Evolutionary conservation across 37 sponge, comb jelly and placozoan genomes (phyloP).

Genomic region (Dysidea cf. avara): DNA sequence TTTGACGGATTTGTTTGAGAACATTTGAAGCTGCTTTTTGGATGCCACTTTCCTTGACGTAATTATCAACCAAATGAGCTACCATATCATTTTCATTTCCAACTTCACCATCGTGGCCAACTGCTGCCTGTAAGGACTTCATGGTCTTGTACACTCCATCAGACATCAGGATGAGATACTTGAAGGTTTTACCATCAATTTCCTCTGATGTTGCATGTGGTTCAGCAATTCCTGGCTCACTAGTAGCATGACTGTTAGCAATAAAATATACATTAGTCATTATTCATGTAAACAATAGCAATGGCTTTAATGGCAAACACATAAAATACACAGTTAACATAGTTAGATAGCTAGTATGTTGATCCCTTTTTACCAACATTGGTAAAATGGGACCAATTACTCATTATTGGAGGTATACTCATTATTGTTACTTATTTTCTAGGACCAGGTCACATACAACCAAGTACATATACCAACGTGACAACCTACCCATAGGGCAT

Average conservation of each 20-base stretch:
- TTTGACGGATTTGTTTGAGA: slow-evolving; percentile 24
- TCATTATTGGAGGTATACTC: too few relatives aligned
- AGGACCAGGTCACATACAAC: too few relatives aligned
- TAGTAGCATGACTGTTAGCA: slow-evolving; percentile 52
- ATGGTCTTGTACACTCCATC: slow-evolving; percentile 89
- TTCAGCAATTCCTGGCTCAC: slow-evolving; percentile 53
- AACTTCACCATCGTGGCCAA: not conserved
- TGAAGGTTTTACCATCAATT: slow-evolving; percentile 26
- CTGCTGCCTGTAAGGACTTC: slow-evolving; percentile 46
- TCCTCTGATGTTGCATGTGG: slow-evolving; percentile 34
- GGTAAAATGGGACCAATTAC: too few relatives aligned
- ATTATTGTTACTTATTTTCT: too few relatives aligned
- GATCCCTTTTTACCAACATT: too few relatives aligned
- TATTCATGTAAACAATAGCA: too few relatives aligned
- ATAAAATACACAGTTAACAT: too few relatives aligned
- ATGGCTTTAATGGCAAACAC: too few relatives aligned
- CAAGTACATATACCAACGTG: too few relatives aligned
- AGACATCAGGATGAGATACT: slow-evolving; percentile 78
- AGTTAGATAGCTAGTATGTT: too few relatives aligned
- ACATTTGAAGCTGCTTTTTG: slow-evolving; percentile 26
- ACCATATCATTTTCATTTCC: slow-evolving; percentile 29
- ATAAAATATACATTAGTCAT: too few relatives aligned
- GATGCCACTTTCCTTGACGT: not conserved
- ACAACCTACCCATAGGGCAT: too few relatives aligned
- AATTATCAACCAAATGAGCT: slow-evolving; percentile 15